These are phyloP conservation scores for Zalophus californianus DNA, from an alignment of 2,797 vertebrate genomes.

Conservation along the genomic window DNA sequence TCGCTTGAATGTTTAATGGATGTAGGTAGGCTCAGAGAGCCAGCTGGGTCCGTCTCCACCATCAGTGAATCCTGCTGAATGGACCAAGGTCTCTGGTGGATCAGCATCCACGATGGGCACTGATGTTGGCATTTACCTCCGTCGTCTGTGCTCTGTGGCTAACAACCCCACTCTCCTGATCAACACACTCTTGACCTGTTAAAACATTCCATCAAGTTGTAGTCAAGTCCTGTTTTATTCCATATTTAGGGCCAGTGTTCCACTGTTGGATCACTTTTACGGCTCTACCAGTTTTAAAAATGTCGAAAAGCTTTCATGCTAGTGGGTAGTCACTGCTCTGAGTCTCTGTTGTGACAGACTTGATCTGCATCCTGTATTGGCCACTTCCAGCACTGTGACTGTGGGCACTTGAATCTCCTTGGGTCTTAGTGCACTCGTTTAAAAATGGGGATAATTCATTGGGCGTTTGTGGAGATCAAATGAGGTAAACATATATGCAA, in stretches of 20 bases:
- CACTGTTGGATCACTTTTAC: neutral
- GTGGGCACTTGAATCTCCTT: neutral
- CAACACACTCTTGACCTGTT: neutral
- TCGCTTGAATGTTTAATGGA: conserved; percentile 24
- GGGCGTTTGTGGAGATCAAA: neutral
- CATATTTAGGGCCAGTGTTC: neutral
- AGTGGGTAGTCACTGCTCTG: neutral
- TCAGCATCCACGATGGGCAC: neutral
- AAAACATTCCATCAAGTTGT: neutral
- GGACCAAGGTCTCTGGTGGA: neutral
- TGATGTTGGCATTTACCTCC: neutral
- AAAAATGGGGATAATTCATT: neutral
- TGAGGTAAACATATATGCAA: neutral
- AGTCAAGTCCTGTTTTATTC: neutral
- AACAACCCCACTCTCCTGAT: neutral
- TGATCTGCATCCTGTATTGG: conserved; percentile 2
- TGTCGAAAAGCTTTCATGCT: neutral
- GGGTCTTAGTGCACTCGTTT: neutral
- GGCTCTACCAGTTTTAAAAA: neutral
- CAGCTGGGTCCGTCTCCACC: neutral
- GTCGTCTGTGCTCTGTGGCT: neutral
- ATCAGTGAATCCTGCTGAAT: neutral
- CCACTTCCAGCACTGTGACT: neutral
- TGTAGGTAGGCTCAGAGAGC: neutral
- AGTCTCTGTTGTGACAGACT: neutral